These are phyloP conservation scores for Pseudopipra pipra DNA, from an alignment of 2,113 vertebrate species.

Conservation along the genomic window DNA sequence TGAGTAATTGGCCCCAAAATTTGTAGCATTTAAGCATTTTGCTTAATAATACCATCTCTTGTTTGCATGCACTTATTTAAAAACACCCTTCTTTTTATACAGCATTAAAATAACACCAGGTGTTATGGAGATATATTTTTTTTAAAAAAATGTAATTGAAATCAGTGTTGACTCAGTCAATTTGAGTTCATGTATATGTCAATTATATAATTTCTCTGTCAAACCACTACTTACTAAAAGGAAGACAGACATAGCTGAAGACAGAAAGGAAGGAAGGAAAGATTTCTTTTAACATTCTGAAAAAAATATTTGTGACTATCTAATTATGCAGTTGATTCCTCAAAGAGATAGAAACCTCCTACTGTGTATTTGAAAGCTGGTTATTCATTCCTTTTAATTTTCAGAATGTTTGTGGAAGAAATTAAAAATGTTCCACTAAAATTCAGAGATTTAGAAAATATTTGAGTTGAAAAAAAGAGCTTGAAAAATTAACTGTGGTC, in stretches of 20 bases:
- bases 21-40: background rate
- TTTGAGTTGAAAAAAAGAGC: background rate
- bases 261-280: background rate
- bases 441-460: background rate
- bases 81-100: background rate
- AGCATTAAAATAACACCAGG: background rate
- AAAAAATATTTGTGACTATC: background rate
- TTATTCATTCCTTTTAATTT: background rate
- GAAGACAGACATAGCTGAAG: background rate
- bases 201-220: background rate
- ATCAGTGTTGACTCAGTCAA: background rate
- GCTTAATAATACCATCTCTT: background rate
- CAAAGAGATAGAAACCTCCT: conserved; percentile 16
- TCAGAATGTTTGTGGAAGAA: conserved; percentile 9
- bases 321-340: background rate
- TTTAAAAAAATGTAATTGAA: background rate
- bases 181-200: background rate
- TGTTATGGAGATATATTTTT: background rate
- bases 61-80: background rate
- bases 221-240: background rate
- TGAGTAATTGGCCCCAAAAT: background rate
- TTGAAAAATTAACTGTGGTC: background rate
- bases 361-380: conserved; percentile 5
- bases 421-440: background rate
- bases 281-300: background rate